phyloP scores from a whole-genome alignment of 2,888 invertebrate species.

The Diarsia brunnea region DNA sequence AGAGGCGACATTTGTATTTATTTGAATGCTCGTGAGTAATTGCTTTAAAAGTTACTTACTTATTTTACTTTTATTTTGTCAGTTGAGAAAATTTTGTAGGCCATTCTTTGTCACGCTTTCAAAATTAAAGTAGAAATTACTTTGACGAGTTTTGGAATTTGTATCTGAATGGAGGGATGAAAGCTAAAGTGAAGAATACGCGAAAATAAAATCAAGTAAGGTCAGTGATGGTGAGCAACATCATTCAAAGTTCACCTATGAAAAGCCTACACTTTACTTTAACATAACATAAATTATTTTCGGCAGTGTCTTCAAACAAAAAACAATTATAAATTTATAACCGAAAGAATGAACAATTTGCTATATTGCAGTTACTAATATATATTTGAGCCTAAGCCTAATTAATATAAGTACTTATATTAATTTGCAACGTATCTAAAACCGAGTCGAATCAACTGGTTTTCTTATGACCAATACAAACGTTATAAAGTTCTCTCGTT shows the following conservation, averaged over 20 bases:
- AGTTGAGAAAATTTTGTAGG: constrained; percentile 4
- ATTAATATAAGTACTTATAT: neutral
- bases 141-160: constrained; percentile 25
- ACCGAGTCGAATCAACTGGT: neutral
- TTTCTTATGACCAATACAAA: neutral
- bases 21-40: constrained; percentile 63
- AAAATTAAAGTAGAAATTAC: constrained; percentile 20
- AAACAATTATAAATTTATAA: neutral
- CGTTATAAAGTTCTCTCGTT: too few species aligned
- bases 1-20: constrained; percentile 60
- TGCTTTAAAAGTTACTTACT: constrained; percentile 51
- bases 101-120: constrained; percentile 20
- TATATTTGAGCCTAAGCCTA: neutral
- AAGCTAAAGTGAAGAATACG: neutral
- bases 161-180: neutral
- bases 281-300: too few species aligned
- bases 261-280: neutral
- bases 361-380: neutral
- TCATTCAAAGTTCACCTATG: neutral
- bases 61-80: constrained; percentile 30
- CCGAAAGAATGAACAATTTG: neutral
- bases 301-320: too few species aligned
- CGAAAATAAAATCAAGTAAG: neutral
- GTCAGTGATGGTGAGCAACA: neutral
- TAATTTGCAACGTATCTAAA: neutral